Percentiles rank a stretch among this genome's conserved stretches.
Conservation (phyloP, 53 echinoderm and acorn worm species). For the Apostichopus leukothele region DNA sequence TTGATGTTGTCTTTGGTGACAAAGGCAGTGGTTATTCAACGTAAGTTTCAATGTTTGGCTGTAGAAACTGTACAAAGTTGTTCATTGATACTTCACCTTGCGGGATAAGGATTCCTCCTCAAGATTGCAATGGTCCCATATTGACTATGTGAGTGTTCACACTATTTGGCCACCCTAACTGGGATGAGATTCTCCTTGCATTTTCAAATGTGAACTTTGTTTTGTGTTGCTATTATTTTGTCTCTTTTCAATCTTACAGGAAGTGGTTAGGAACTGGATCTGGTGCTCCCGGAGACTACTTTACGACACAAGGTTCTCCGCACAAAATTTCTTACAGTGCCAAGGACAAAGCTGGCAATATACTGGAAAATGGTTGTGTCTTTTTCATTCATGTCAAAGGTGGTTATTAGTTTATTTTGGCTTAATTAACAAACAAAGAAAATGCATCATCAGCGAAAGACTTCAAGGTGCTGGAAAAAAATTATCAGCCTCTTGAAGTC, state of each 20-base stretch:
- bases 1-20: background rate
- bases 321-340: slow-evolving; percentile 20
- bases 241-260: background rate
- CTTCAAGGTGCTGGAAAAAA: too few relatives aligned
- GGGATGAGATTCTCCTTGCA: too few relatives aligned
- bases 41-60: background rate
- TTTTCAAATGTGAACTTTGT: too few relatives aligned
- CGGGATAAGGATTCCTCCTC: too few relatives aligned
- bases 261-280: slow-evolving; percentile 30
- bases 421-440: too few relatives aligned
- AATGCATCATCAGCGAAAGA: too few relatives aligned
- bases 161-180: too few relatives aligned
- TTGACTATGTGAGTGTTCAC: too few relatives aligned
- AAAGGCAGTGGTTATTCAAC: background rate
- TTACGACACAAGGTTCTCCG: slow-evolving; percentile 4
- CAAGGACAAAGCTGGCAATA: slow-evolving; percentile 29
- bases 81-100: too few relatives aligned
- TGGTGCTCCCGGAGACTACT: slow-evolving; percentile 6
- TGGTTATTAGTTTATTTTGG: background rate
- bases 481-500: too few relatives aligned
- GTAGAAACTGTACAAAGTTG: too few relatives aligned
- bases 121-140: too few relatives aligned
- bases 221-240: background rate
- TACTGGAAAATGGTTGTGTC: background rate
- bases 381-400: background rate